Conservation (phyloP, 1,140 invertebrate genomes). For the Danaus plexippus region DNA sequence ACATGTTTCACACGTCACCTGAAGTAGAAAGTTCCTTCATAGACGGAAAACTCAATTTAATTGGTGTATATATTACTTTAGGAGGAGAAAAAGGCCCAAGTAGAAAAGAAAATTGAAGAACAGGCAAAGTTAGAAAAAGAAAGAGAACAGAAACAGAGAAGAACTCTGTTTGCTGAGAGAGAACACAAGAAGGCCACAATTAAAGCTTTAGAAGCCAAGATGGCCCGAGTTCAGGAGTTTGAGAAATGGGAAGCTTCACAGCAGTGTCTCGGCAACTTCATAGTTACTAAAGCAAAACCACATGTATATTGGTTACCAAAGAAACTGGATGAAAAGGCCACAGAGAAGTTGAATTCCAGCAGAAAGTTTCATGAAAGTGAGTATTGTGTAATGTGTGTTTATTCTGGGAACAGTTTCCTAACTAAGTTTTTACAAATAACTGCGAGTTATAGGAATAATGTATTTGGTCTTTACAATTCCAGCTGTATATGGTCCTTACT, state of each 20-base stretch:
- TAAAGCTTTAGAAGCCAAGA: slow-evolving; percentile 90
- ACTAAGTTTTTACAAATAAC: slow-evolving; percentile 4
- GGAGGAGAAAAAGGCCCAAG: slow-evolving; percentile 78
- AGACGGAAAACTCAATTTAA: too few relatives aligned
- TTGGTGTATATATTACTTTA: slow-evolving; percentile 21
- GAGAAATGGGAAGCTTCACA: slow-evolving; percentile 90
- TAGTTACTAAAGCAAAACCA: slow-evolving; percentile 89
- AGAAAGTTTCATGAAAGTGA: slow-evolving; percentile 72
- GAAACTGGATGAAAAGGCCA: slow-evolving; percentile 72
- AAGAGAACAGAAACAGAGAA: slow-evolving; percentile 85
- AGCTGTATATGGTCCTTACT: slow-evolving; percentile 45
- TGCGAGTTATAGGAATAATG: slow-evolving; percentile 19
- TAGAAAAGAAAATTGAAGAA: slow-evolving; percentile 95
- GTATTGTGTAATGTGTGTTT: slow-evolving; percentile 22
- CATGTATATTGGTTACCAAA: slow-evolving; percentile 91
- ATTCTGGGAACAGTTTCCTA: not conserved
- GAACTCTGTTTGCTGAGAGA: slow-evolving; percentile 87
- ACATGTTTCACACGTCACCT: too few relatives aligned
- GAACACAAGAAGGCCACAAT: slow-evolving; percentile 92
- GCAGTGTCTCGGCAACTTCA: slow-evolving; percentile 84
- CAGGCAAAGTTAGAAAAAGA: slow-evolving; percentile 90
- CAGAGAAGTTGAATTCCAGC: slow-evolving; percentile 65
- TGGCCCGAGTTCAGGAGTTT: slow-evolving; percentile 89
- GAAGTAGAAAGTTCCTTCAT: too few relatives aligned
- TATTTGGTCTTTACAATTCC: slow-evolving; percentile 4